Evolutionary conservation across 1,140 invertebrate species (phyloP).

Genomic region (Aphaenogaster rudis): DNA sequence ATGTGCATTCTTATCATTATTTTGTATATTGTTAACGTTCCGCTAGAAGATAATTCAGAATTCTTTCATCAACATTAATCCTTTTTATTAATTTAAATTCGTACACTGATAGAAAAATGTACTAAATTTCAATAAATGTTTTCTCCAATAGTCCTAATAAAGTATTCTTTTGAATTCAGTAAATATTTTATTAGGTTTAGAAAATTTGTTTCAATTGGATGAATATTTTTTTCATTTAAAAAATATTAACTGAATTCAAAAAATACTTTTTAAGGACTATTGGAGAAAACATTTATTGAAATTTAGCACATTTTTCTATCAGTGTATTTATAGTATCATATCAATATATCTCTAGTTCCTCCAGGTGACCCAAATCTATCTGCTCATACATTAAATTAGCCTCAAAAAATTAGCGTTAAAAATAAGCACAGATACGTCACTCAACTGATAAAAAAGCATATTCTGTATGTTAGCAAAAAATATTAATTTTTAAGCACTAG

Average conservation of each 20-base stretch:
- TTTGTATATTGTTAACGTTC: neutral
- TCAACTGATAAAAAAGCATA: neutral
- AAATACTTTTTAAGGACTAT: too few relatives aligned
- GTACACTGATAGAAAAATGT: too few relatives aligned
- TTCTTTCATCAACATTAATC: neutral
- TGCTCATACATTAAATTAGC: neutral
- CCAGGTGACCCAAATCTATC: neutral
- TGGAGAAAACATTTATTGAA: too few relatives aligned
- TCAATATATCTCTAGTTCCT: neutral
- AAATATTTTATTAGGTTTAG: too few relatives aligned
- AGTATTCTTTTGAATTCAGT: too few relatives aligned
- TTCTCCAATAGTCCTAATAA: too few relatives aligned
- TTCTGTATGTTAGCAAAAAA: neutral
- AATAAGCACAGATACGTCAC: neutral
- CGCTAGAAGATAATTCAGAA: neutral
- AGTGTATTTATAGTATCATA: neutral
- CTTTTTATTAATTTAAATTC: neutral
- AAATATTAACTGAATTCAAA: too few relatives aligned
- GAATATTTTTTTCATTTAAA: too few relatives aligned
- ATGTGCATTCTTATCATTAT: neutral
- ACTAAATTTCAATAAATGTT: too few relatives aligned
- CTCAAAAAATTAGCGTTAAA: too few relatives aligned
- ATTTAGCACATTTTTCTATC: too few relatives aligned
- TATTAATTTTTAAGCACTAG: neutral
- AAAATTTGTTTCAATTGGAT: too few relatives aligned